Base-by-base conservation (phyloP, 1,140 invertebrate species). In the Drosophila albomicans region DNA sequence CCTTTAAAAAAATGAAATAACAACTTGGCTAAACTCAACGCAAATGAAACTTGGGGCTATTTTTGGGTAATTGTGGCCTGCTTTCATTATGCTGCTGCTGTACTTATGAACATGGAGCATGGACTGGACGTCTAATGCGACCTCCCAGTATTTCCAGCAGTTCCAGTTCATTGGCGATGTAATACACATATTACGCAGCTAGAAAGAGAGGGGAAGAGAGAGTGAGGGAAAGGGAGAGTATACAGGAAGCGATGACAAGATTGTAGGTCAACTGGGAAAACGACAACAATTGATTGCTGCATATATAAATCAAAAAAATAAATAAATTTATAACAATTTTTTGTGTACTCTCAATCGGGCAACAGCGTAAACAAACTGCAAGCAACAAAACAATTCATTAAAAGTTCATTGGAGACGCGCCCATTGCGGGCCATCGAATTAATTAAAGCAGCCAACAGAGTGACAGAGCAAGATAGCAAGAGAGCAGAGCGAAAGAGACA, bases 51-150 rank as follows among this genome's bases (percentile, higher is more conserved):
- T 32, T 56, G 57, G 30, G 35, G 45, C 82, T 86, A 86, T 86
- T 86, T 86, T 86, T 86, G 82, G 82, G 82, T 86, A 81, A 87
- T 87, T 86, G 82, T 79, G 82, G 82, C 82, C 82, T 82, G 82
- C 75, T 87, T 86, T 79, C 78, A 54, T 49, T 48, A 72, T 52
- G 35, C 28, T 63, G 20, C 49, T 61, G 28, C 38, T 5, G 57
- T 56, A 58, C 38, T 58, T 66, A 5, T 41, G 45, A 10, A 10
- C 32, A 48, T 25, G 20, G 3, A 25, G 62, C 32, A 32, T 32
- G 32, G 35, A 38, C 35, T 8, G 35, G 20, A 61, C 10, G 20
- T 51, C 51, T 43, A 52, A 58, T 65, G 69, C 52, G 43, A 28
- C 46, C 28, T 20, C 20, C 32, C 68, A 13, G 20, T 5, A 11